Percentiles rank a stretch among this genome's conserved stretches.
Evolutionary conservation across 2,113 vertebrate species (phyloP).

Genomic region (Notothenia rossii): DNA sequence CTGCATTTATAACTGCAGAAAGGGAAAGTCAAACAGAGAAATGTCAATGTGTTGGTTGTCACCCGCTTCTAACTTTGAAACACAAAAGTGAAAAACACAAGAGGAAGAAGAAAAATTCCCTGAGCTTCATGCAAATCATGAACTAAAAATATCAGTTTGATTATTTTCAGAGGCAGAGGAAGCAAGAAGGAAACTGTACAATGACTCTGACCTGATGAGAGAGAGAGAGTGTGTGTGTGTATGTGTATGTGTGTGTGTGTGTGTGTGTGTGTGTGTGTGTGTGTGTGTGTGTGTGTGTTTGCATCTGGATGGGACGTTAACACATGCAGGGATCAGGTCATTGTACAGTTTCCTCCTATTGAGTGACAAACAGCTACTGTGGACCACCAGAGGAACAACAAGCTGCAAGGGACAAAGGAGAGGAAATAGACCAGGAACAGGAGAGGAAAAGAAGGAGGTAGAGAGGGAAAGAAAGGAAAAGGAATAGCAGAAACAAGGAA

Average conservation of each 20-base stretch:
- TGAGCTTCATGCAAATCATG: slow-evolving; percentile 6
- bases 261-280: slow-evolving; percentile 31
- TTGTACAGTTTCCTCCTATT: slow-evolving; percentile 74
- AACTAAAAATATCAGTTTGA: slow-evolving; percentile 58
- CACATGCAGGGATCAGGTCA: slow-evolving; percentile 35
- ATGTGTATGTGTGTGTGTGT: slow-evolving; percentile 5
- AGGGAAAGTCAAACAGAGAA: not conserved
- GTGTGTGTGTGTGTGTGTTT: slow-evolving; percentile 18
- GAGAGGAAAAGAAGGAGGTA: slow-evolving; percentile 32
- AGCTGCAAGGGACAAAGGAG: slow-evolving; percentile 64
- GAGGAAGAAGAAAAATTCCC: not conserved
- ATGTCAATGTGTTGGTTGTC: not conserved
- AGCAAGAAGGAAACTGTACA: not conserved
- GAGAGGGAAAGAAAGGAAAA: not conserved
- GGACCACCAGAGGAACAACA: slow-evolving; percentile 49
- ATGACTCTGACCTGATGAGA: too few species aligned
- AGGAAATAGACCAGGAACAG: slow-evolving; percentile 50
- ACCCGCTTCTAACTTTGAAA: not conserved
- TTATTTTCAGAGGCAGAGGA: slow-evolving; percentile 46
- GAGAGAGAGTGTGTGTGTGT: slow-evolving; percentile 21
- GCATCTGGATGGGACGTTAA: slow-evolving; percentile 28
- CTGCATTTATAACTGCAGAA: slow-evolving; percentile 93
- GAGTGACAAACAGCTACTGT: slow-evolving; percentile 62
- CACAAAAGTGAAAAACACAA: not conserved
- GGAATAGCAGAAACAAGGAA: not conserved